phyloP scores from a whole-genome alignment of 2,113 vertebrate species.

The Pogona vitticeps region DNA sequence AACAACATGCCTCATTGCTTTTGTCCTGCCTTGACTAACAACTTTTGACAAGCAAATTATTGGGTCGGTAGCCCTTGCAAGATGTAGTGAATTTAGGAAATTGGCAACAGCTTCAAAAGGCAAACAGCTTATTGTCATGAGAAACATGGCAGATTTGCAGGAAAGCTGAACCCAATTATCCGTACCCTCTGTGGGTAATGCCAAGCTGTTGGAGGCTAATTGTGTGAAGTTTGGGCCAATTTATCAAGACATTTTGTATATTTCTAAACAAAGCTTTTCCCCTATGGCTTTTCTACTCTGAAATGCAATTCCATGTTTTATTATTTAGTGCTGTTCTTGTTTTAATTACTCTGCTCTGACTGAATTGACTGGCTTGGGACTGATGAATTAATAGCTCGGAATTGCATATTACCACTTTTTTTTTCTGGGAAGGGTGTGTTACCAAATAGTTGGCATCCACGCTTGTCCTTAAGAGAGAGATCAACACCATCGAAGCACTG shows the following conservation, averaged over 20 bases:
- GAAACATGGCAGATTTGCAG: conserved; percentile 63
- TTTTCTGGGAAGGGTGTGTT: conserved; percentile 47
- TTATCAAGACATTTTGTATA: conserved; percentile 63
- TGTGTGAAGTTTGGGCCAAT: conserved; percentile 67
- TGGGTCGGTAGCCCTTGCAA: conserved; percentile 67
- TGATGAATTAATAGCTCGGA: conserved; percentile 65
- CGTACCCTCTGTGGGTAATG: conserved; percentile 67
- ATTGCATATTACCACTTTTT: conserved; percentile 58
- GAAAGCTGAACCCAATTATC: conserved; percentile 73
- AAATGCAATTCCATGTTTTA: conserved; percentile 53
- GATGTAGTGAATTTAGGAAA: conserved; percentile 53
- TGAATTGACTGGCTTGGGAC: conserved; percentile 65
- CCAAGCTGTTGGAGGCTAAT: conserved; percentile 71
- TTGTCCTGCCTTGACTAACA: conserved; percentile 64
- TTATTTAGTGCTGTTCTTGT: conserved; percentile 61
- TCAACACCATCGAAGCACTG: conserved; percentile 3
- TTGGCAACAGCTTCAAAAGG: conserved; percentile 51
- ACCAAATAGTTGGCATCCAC: conserved; percentile 38
- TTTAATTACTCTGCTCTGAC: conserved; percentile 62
- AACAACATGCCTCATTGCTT: conserved; percentile 58
- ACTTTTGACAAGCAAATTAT: conserved; percentile 74
- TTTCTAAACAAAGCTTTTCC: conserved; percentile 66
- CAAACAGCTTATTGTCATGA: conserved; percentile 66
- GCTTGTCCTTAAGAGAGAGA: conserved; percentile 35
- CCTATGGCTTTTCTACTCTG: conserved; percentile 48